A percentile compares a stretch with the other conserved stretches of the same genome.
Evolutionary conservation across 2,888 invertebrate genomes (phyloP).

Genomic region (Cinara cedri): DNA sequence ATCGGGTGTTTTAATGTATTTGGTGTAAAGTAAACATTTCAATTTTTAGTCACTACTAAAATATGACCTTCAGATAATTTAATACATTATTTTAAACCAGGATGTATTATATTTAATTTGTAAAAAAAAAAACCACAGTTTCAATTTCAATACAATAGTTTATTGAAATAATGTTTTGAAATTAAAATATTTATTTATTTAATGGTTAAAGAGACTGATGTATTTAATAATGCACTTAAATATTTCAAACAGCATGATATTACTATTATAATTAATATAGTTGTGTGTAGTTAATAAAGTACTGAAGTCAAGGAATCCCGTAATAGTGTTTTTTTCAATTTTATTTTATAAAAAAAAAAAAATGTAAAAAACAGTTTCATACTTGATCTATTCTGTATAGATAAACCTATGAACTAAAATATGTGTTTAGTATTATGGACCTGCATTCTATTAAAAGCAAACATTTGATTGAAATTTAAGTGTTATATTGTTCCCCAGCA

Average conservation of each 20-base stretch:
- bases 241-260: not conserved
- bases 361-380: too few relatives aligned
- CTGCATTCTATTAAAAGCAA: too few relatives aligned
- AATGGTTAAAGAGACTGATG: conserved; percentile 4
- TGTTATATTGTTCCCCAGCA: too few relatives aligned
- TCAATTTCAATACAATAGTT: not conserved
- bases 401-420: too few relatives aligned
- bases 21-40: not conserved
- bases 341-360: too few relatives aligned
- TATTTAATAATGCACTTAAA: not conserved
- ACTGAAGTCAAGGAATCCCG: too few relatives aligned
- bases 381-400: too few relatives aligned
- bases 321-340: too few relatives aligned
- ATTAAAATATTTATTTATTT: conserved; percentile 3
- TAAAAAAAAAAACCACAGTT: not conserved
- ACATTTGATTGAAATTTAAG: too few relatives aligned
- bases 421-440: too few relatives aligned
- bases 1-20: not conserved
- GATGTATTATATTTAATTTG: conserved; percentile 2
- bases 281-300: too few relatives aligned
- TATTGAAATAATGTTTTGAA: not conserved
- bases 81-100: not conserved
- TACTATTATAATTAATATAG: too few relatives aligned
- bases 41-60: not conserved
- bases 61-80: not conserved